Evolutionary conservation across 2,888 invertebrate genomes (phyloP).

Genomic region (Monopis laevigella): DNA sequence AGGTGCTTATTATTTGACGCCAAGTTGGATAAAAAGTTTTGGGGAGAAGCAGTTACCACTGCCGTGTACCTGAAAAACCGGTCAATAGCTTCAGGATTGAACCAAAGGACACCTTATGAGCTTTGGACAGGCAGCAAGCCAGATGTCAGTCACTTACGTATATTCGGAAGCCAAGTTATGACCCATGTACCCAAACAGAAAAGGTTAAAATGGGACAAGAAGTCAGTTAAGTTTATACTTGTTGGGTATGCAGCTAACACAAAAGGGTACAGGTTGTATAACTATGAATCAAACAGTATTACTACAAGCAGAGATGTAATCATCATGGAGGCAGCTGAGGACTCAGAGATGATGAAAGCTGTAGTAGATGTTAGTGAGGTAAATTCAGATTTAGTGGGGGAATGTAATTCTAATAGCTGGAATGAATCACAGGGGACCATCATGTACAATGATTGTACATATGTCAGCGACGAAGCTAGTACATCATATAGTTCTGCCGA

Average conservation of each 20-base stretch:
- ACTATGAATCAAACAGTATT: not conserved
- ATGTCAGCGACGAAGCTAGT: too few species aligned
- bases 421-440: too few species aligned
- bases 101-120: conserved; percentile 12
- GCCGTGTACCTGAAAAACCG: conserved; percentile 10
- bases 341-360: too few species aligned
- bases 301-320: conserved; percentile 15
- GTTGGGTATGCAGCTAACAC: conserved; percentile 16
- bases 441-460: too few species aligned
- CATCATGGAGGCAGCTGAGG: conserved; percentile 15
- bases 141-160: conserved; percentile 13
- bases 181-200: conserved; percentile 14
- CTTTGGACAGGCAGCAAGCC: conserved; percentile 16
- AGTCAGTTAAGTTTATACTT: conserved; percentile 14
- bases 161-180: conserved; percentile 9
- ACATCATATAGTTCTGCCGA: too few species aligned
- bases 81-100: conserved; percentile 12
- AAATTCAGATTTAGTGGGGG: not conserved
- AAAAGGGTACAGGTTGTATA: conserved; percentile 14
- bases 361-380: not conserved
- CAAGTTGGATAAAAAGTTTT: not conserved
- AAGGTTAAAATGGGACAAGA: conserved; percentile 15
- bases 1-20: not conserved
- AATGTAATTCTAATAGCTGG: not conserved
- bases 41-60: not conserved